A percentile compares a stretch with the other conserved stretches of the same genome.
phyloP scores from a whole-genome alignment of 2,888 invertebrate species.

The Parelbella ahira region DNA sequence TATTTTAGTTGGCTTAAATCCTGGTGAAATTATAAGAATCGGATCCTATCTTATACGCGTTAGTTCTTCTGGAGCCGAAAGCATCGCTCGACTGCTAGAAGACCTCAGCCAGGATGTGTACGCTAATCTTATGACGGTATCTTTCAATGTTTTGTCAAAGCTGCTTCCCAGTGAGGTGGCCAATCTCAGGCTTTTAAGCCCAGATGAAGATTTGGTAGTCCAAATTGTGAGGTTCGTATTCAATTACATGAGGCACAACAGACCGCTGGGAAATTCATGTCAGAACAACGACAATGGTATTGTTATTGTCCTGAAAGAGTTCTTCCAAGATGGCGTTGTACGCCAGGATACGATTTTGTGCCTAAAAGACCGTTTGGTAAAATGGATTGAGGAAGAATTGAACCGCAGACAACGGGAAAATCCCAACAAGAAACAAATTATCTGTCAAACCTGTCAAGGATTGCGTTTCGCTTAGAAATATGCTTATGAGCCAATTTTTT shows the following conservation, averaged over 20 bases:
- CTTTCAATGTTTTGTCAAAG: constrained; percentile 56
- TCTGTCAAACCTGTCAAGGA: constrained; percentile 56
- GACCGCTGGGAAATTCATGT: constrained; percentile 57
- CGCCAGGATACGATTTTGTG: constrained; percentile 55
- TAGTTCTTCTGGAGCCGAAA: constrained; percentile 59
- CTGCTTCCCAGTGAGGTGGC: constrained; percentile 61
- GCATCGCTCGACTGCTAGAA: constrained; percentile 54
- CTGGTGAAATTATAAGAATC: constrained; percentile 63
- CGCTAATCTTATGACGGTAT: constrained; percentile 61
- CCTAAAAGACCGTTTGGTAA: constrained; percentile 52
- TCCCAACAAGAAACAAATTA: constrained; percentile 50
- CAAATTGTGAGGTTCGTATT: constrained; percentile 68
- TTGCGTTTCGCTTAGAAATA: constrained; percentile 41
- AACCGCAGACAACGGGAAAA: constrained; percentile 40
- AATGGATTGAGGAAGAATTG: constrained; percentile 51
- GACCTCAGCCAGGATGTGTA: constrained; percentile 62
- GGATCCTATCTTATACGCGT: constrained; percentile 56
- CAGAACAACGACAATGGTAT: constrained; percentile 56
- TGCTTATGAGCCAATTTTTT: too few relatives aligned
- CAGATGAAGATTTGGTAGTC: constrained; percentile 63
- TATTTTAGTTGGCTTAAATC: constrained; percentile 56
- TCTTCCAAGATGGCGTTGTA: constrained; percentile 66
- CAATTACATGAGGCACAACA: constrained; percentile 60
- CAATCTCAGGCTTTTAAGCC: constrained; percentile 53
- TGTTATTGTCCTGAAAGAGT: constrained; percentile 57